A percentile compares a stretch with the other conserved stretches of the same genome.
Evolutionary conservation across 2,888 invertebrate genomes (phyloP).

Genomic region (Pterostichus madidus): DNA sequence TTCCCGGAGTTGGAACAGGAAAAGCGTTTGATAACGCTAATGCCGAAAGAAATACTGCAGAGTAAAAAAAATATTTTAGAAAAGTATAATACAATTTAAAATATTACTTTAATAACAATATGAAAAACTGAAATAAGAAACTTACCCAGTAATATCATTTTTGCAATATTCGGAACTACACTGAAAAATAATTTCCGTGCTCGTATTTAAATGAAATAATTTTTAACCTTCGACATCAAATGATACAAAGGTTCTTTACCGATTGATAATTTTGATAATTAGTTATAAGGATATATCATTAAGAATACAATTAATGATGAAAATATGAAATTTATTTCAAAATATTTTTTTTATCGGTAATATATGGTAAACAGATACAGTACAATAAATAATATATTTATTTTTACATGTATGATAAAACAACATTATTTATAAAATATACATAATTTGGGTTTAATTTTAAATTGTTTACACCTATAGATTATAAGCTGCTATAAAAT

Average conservation of each 20-base stretch:
- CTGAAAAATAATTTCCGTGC: slow-evolving; percentile 15
- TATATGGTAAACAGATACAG: slow-evolving; percentile 26
- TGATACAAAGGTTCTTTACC: slow-evolving; percentile 45
- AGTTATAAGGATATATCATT: slow-evolving; percentile 18
- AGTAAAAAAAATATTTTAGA: slow-evolving; percentile 35
- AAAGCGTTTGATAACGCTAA: slow-evolving; percentile 67
- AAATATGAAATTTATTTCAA: slow-evolving; percentile 33
- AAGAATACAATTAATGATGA: slow-evolving; percentile 48
- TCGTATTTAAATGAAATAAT: slow-evolving; percentile 44
- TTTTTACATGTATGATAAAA: background rate
- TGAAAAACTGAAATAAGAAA: slow-evolving; percentile 1
- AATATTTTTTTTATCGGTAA: slow-evolving; percentile 16
- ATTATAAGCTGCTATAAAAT: background rate
- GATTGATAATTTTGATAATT: slow-evolving; percentile 45
- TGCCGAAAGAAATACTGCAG: slow-evolving; percentile 49
- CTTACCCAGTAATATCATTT: slow-evolving; percentile 55
- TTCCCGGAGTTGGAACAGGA: slow-evolving; percentile 68
- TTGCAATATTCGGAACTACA: slow-evolving; percentile 15
- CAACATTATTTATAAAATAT: background rate
- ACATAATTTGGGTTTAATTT: background rate
- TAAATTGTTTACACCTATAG: background rate
- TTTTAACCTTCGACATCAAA: slow-evolving; percentile 49
- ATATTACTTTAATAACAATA: background rate
- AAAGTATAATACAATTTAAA: background rate
- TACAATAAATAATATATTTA: background rate